These are phyloP conservation scores for Dreissena rostriformis DNA, from an alignment of 1,140 invertebrate species.

Conservation along the genomic window DNA sequence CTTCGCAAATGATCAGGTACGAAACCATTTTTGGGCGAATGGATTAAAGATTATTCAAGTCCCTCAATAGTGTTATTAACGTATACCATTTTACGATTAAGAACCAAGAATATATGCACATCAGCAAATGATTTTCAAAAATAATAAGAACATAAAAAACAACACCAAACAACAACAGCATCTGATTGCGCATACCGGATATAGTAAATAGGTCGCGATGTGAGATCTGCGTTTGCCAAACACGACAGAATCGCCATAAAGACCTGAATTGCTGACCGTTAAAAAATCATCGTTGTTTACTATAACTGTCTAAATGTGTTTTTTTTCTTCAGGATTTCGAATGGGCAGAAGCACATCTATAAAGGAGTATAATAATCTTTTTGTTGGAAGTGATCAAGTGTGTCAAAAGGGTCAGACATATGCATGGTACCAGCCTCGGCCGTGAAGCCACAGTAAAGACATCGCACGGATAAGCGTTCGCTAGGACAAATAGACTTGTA, in stretches of 20 bases:
- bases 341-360: constrained; percentile 39
- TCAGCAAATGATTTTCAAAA: neutral
- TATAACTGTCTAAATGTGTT: neutral
- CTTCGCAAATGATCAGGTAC: constrained; percentile 36
- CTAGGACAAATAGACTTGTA: neutral
- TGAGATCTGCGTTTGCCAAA: neutral
- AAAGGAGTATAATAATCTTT: neutral
- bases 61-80: neutral
- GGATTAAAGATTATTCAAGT: neutral
- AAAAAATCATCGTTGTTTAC: neutral
- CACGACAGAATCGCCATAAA: neutral
- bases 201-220: neutral
- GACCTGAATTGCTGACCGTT: no score
- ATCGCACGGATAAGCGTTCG: neutral
- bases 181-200: neutral
- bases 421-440: neutral
- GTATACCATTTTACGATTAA: neutral
- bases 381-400: neutral
- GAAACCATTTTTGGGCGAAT: neutral
- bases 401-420: neutral
- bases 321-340: constrained; percentile 34
- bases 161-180: neutral
- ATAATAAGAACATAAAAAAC: neutral
- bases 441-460: neutral
- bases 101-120: neutral